These are phyloP conservation scores for Tyto alba DNA, from an alignment of 2,113 vertebrate genomes.

Conservation along the genomic window DNA sequence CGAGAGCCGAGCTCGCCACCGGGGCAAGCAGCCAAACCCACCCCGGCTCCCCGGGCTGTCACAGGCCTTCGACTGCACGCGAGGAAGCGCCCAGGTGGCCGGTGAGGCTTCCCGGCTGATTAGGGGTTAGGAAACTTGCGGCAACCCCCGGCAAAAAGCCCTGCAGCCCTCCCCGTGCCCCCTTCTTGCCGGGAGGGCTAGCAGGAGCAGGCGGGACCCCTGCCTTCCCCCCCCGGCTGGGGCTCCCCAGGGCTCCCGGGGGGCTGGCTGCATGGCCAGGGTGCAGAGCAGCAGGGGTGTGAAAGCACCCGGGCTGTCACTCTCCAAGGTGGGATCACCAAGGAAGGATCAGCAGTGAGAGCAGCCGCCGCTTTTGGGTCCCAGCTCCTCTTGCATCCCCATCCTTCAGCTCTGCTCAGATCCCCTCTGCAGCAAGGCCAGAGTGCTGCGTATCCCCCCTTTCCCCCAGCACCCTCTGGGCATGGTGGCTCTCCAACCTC, in stretches of 20 bases:
- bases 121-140: not conserved
- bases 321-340: not conserved
- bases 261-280: rapidly evolving
- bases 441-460: not conserved
- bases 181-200: not conserved
- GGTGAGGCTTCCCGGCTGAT: not conserved
- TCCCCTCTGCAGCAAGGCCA: not conserved
- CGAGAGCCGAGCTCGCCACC: constrained; percentile 33
- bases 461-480: rapidly evolving
- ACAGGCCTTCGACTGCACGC: not conserved
- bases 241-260: not conserved
- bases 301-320: not conserved
- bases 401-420: not conserved
- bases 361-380: not conserved
- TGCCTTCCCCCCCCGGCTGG: rapidly evolving
- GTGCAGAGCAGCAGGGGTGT: not conserved
- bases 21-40: constrained; percentile 44
- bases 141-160: not conserved
- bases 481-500: not conserved
- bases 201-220: rapidly evolving
- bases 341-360: not conserved
- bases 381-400: not conserved
- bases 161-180: not conserved
- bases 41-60: not conserved
- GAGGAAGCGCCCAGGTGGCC: constrained; percentile 38